phyloP scores from a whole-genome alignment of 2,113 vertebrate genomes.

The Cisticola juncidis region DNA sequence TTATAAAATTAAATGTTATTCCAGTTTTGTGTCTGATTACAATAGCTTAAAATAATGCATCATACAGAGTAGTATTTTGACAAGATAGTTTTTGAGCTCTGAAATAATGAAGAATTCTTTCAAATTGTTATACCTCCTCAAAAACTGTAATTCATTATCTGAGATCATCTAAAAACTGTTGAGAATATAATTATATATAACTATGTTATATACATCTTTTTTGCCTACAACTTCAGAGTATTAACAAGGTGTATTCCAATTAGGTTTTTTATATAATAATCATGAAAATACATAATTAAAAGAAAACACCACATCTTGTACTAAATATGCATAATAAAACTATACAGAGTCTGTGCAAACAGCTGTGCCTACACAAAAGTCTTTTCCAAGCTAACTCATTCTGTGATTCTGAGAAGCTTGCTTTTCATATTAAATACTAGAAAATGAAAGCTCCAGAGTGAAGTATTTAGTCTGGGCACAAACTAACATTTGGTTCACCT shows the following conservation, averaged over 20 bases:
- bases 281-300: not conserved
- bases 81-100: not conserved
- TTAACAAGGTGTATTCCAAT: not conserved
- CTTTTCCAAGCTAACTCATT: not conserved
- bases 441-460: not conserved
- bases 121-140: not conserved
- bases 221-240: not conserved
- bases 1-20: not conserved
- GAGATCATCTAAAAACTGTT: not conserved
- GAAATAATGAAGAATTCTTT: not conserved
- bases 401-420: not conserved
- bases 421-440: not conserved
- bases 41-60: not conserved
- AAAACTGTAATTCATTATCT: not conserved
- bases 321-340: not conserved
- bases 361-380: not conserved
- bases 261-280: not conserved
- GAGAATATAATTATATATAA: not conserved
- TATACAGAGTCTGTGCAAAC: not conserved
- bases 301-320: not conserved
- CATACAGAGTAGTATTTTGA: not conserved
- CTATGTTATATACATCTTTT: not conserved
- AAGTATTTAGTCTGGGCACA: not conserved
- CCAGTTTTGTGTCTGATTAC: not conserved
- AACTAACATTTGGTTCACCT: not conserved